Evolutionary conservation across 1,140 invertebrate genomes (phyloP), one percentile per base, ranked within the genome.

Genomic region (Zaprionus tsacasi): DNA sequence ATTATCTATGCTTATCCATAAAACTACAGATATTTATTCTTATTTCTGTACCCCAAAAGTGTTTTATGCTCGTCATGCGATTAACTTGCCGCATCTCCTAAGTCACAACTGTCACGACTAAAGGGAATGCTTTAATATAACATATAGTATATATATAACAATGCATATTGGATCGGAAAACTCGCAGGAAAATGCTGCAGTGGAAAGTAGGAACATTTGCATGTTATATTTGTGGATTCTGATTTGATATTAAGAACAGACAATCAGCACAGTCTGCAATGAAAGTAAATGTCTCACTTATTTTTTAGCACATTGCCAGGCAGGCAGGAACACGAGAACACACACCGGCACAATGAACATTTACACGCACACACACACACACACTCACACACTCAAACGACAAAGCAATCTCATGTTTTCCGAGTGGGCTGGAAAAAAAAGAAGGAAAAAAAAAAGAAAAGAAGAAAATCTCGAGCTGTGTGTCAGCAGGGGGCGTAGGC

Each of bases 211-310:
- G 8, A 13, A 70, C 36, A 63, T 64, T 63, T 70, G 50, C 38
- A 48, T 48, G 30, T 61, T 27, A 61, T 63, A 74, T 63, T 61
- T 61, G 36, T 21, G 69, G 48, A 43, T 61, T 63, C 27, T 66
- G 50, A 66, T 83, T 80, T 73, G 43, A 77, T 78, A 82, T 78
- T 81, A 82, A 80, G 72, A 70, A 66, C 74, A 73, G 75, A 83
- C 81, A 89, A 89, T 88, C 81, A 88, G 63, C 63, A 86, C 79
- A 76, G 85, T 78, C 70, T 83, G 83, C 85, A 81, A 83, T 88
- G 83, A 88, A 88, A 89, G 81, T 76, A 85, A 89, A 88, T 88
- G 85, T 89, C 81, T 89, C 80, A 89, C 78, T 81, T 76, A 79
- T 73, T 81, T 61, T 74, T 74, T 50, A 77, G 61, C 68, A 78